Evolutionary conservation across 2,888 invertebrate genomes (phyloP).

Genomic region (Sarcophaga rosellei): DNA sequence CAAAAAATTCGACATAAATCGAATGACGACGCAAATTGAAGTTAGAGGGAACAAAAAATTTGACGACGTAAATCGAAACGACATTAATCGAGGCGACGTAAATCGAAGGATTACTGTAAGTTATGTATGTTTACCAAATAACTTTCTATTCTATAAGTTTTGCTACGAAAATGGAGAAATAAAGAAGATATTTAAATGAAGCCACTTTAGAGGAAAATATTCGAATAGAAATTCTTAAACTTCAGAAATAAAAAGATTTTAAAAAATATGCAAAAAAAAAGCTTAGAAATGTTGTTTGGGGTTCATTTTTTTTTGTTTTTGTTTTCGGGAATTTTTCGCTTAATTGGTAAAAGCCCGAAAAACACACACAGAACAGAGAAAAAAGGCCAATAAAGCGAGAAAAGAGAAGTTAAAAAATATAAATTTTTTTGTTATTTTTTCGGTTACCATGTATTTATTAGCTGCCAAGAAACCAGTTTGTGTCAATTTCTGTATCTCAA

Average conservation of each 20-base stretch:
- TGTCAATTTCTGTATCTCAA: slow-evolving; percentile 35
- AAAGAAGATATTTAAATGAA: background rate
- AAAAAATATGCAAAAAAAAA: slow-evolving; percentile 19
- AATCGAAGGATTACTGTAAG: no score
- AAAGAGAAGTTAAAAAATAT: slow-evolving; percentile 16
- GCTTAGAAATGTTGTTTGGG: background rate
- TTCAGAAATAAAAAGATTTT: background rate
- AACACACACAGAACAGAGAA: background rate
- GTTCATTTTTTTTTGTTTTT: background rate
- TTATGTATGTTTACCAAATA: background rate
- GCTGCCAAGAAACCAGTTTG: slow-evolving; percentile 47
- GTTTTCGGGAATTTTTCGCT: background rate
- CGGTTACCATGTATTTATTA: background rate
- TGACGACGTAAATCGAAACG: no score
- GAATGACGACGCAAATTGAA: no score
- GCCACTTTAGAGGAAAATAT: slow-evolving; percentile 12
- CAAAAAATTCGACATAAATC: no score
- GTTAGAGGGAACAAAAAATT: no score
- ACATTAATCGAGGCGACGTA: no score
- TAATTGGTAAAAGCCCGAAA: background rate
- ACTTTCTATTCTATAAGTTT: slow-evolving; percentile 5
- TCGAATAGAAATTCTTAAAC: background rate
- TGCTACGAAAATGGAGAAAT: background rate
- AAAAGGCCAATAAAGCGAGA: slow-evolving; percentile 34
- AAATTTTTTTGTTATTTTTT: background rate